Evolutionary conservation across 2,888 invertebrate species (phyloP).

Genomic region (Pelosia muscerda): DNA sequence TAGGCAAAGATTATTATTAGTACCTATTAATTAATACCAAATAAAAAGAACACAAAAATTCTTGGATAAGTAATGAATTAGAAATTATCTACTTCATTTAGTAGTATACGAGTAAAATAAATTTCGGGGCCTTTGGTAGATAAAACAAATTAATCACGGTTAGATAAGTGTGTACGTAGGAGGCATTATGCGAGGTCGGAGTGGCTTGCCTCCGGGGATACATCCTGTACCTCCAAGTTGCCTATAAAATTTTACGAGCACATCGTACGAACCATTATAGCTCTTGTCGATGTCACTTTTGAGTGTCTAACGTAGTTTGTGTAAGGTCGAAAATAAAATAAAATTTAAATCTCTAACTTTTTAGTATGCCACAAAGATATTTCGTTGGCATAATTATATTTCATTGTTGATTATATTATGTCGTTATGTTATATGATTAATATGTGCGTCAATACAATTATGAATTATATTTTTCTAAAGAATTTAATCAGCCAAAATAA

Average conservation of each 20-base stretch:
- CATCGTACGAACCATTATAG: slow-evolving; percentile 78
- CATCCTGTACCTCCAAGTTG: slow-evolving; percentile 69
- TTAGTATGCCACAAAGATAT: background rate
- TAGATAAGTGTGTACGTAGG: slow-evolving; percentile 76
- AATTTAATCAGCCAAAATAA: background rate
- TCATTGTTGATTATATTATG: background rate
- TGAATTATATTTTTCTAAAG: background rate
- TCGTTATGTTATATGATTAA: background rate
- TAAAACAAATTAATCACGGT: slow-evolving; percentile 82
- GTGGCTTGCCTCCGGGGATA: slow-evolving; percentile 66
- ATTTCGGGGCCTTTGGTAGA: slow-evolving; percentile 65
- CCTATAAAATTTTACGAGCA: slow-evolving; percentile 83
- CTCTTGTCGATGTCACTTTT: slow-evolving; percentile 77
- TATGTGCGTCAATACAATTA: background rate
- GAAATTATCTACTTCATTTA: slow-evolving; percentile 51
- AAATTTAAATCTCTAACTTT: slow-evolving; percentile 26
- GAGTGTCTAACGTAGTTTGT: slow-evolving; percentile 72
- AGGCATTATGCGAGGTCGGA: slow-evolving; percentile 68
- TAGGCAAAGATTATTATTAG: too few relatives aligned
- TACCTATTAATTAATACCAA: too few relatives aligned
- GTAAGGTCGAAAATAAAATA: slow-evolving; percentile 46
- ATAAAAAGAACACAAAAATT: background rate
- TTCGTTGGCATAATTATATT: background rate
- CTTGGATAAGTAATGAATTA: slow-evolving; percentile 35
- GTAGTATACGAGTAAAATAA: slow-evolving; percentile 59